phyloP scores from a whole-genome alignment of 1,140 invertebrate species.

The Drosophila dunni region DNA sequence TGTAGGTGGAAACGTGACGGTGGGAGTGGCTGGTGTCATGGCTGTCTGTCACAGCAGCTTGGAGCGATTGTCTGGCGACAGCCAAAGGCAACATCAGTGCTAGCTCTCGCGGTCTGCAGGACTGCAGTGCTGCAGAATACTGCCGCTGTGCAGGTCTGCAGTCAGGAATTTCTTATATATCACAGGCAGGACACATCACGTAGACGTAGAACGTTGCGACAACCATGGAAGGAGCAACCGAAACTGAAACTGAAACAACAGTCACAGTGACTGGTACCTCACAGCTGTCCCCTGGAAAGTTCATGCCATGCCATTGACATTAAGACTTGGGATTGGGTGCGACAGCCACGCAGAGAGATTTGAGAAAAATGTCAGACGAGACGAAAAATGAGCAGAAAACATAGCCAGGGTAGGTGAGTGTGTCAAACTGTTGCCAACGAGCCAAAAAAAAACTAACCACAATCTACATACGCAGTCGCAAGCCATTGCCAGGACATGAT shows the following conservation, averaged over 20 bases:
- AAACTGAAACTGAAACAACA: conserved; percentile 5
- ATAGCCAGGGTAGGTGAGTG: conserved; percentile 65
- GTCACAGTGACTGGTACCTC: conserved; percentile 7
- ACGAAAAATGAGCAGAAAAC: conserved; percentile 68
- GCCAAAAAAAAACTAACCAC: conserved; percentile 2
- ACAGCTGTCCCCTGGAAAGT: conserved; percentile 26
- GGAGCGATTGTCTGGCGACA: conserved; percentile 54
- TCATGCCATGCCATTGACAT: conserved; percentile 48
- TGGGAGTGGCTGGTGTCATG: not conserved
- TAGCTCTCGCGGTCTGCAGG: conserved; percentile 22
- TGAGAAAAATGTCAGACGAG: conserved; percentile 76
- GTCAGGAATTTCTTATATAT: conserved; percentile 68
- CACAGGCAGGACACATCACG: conserved; percentile 48
- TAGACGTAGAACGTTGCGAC: not conserved
- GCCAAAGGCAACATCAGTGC: conserved; percentile 11
- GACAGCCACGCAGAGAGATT: conserved; percentile 55
- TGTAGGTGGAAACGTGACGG: not conserved
- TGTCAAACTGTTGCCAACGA: not conserved
- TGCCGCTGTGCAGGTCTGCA: not conserved
- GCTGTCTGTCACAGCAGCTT: conserved; percentile 55
- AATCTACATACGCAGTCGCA: conserved; percentile 16
- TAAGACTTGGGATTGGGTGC: conserved; percentile 32
- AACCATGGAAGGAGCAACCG: not conserved
- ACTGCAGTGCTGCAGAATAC: too few relatives aligned
- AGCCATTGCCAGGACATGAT: not conserved